These are phyloP conservation scores for Lepidochrysops patricia DNA, from an alignment of 2,888 invertebrate genomes.

Conservation along the genomic window DNA sequence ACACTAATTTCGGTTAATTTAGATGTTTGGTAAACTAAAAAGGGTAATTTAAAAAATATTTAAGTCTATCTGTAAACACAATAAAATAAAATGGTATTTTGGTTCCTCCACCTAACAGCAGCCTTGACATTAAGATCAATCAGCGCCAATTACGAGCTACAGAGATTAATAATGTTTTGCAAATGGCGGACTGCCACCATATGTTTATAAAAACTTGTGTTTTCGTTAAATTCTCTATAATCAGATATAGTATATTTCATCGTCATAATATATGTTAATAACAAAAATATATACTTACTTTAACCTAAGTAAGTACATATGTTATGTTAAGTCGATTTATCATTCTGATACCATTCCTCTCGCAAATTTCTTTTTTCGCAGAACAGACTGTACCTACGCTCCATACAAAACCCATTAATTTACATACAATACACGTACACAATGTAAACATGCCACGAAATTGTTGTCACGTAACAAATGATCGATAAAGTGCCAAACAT, in stretches of 20 bases:
- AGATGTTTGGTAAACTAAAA: neutral
- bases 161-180: conserved; percentile 1
- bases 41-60: neutral
- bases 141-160: conserved; percentile 4
- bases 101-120: neutral
- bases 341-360: no score
- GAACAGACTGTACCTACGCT: neutral
- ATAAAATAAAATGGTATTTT: neutral
- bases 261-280: no score
- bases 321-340: no score
- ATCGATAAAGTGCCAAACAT: neutral
- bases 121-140: conserved; percentile 5
- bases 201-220: neutral
- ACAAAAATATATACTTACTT: no score
- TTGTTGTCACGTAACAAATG: conserved; percentile 16
- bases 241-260: neutral
- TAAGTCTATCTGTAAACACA: neutral
- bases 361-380: neutral
- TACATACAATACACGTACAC: conserved; percentile 34
- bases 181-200: neutral
- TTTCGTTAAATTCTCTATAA: no score
- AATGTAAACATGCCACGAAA: conserved; percentile 28
- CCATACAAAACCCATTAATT: conserved; percentile 27
- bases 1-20: neutral
- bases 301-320: no score